Percentiles rank a stretch among this genome's conserved stretches.
These are phyloP conservation scores for Leptinotarsa texana DNA, from an alignment of 1,140 invertebrate genomes.

Conservation along the genomic window DNA sequence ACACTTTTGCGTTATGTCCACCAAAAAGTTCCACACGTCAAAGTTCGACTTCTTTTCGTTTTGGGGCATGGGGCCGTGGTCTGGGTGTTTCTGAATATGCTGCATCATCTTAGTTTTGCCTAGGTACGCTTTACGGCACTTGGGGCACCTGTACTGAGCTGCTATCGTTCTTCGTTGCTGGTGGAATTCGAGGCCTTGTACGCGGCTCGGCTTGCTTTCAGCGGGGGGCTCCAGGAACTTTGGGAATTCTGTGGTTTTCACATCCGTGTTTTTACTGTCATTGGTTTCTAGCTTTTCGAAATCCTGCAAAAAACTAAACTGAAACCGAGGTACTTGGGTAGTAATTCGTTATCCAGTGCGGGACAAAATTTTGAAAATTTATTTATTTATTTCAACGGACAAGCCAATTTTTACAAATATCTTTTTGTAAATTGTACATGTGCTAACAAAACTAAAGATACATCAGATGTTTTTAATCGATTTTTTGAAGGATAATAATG, in stretches of 20 bases:
- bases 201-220: constrained; percentile 6
- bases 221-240: constrained; percentile 33
- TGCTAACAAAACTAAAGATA: no score
- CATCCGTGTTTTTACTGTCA: constrained; percentile 32
- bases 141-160: constrained; percentile 62
- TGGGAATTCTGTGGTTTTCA: constrained; percentile 46
- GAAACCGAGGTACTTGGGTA: no score
- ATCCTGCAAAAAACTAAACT: constrained; percentile 34
- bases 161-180: constrained; percentile 60
- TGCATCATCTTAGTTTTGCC: constrained; percentile 61
- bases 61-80: constrained; percentile 59
- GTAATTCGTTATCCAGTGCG: no score
- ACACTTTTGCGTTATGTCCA: constrained; percentile 46
- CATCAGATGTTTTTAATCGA: no score
- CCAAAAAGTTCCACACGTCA: constrained; percentile 51
- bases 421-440: no score
- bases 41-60: constrained; percentile 36
- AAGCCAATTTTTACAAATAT: no score
- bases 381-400: no score
- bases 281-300: constrained; percentile 48
- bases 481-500: no score
- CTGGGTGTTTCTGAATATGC: constrained; percentile 67
- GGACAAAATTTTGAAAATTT: no score
- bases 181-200: constrained; percentile 24
- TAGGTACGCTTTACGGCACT: constrained; percentile 63